Base-by-base conservation (phyloP, 2,888 invertebrate species). In the Mythimna albipuncta region DNA sequence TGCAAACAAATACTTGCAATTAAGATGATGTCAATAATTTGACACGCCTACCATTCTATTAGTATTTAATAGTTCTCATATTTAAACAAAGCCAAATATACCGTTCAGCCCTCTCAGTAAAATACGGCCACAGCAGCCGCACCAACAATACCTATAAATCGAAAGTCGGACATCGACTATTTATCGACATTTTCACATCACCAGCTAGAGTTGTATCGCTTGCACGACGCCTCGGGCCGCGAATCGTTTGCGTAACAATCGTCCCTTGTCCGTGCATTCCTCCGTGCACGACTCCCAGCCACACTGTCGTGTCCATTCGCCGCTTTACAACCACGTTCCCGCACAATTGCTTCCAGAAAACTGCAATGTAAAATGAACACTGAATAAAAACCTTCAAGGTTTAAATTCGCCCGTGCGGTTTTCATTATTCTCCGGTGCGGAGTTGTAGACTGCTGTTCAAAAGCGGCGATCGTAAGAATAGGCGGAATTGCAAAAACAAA, bases 131-230 rank as follows among this genome's bases (percentile, higher is more conserved):
- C 59, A 54, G 44, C 72, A 71, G 59, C 72, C 66, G 61, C 77
- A 73, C 72, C 74, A 81, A 87, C 88, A 84, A 84, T 75, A 79
- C 64, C 81, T 75, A 87, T 89, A 88, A 88, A 89, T 89, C 70
- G 64, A 55, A 77, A 87, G 84, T 79, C 79, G 78, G 82, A 82
- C 86, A 82, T 75, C 55, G 71, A 72, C 61, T 82, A 87, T 89
- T 89, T 89, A 89, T 89, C 88, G 89, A 89, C 77, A 74, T 81
- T 86, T 87, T 87, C 89, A 79, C 90, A 89, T 88, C 89, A 89
- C 90, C 85, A 87, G 76, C 59, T 74, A 77, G 76, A 82, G 82
- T 77, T 77, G 77, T 81, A 77, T 74, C 75, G 72, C 66, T 67
- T 69, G 76, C 78, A 83, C 81, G 84, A 82, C 81, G 81, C 82